Evolutionary conservation across 1,140 invertebrate species (phyloP), one percentile per base, ranked within the genome.

Genomic region (Pseudobourletiella spinata): DNA sequence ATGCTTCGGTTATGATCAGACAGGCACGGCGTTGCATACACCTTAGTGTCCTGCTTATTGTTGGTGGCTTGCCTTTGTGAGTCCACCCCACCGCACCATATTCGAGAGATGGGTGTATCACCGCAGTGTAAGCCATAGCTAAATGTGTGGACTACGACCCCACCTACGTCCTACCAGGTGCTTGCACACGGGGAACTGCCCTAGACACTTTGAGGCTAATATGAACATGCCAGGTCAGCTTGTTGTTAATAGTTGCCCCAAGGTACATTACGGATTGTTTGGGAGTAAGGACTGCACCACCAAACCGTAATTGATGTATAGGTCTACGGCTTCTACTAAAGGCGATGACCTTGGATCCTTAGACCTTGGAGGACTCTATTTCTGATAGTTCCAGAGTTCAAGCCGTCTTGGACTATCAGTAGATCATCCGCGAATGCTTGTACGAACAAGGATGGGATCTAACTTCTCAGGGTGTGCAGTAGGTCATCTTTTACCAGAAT

Each of bases 71-170:
- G 2, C 28, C 8, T 15, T 42, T 50, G 2, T 43, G 24, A 20
- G 35, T 1, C 64, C 64, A 66, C 1, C 15, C 14, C 44, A 66
- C 1, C 3, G 20, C 29, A 2, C 29, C 54, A 28, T 66, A 66
- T 3, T 25, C 29, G 2, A 66, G 16, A n/a, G 25, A 22, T 3
- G 64, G 64, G 24, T 59, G 18, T 30, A 66, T 24, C 1, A 66
- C 30, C 2, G 44, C 46, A 2, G 44, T 62, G 24, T 66, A 66
- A 65, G 24, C 63, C 63, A 65, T 26, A 3, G 35, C 26, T 26
- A 20, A 2, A 57, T n/a, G 20, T 26, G 48, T 26, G 63, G 57
- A 1, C 1, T 24, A 2, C 60, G 29, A 3, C 63, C 63, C 52
- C 58, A 60, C 3, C 26, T 48, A 3, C 25, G 20, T 1, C 50